A percentile compares a stretch with the other conserved stretches of the same genome.
Conservation (phyloP, 2,888 invertebrate species). For the Chrysina gloriosa region DNA sequence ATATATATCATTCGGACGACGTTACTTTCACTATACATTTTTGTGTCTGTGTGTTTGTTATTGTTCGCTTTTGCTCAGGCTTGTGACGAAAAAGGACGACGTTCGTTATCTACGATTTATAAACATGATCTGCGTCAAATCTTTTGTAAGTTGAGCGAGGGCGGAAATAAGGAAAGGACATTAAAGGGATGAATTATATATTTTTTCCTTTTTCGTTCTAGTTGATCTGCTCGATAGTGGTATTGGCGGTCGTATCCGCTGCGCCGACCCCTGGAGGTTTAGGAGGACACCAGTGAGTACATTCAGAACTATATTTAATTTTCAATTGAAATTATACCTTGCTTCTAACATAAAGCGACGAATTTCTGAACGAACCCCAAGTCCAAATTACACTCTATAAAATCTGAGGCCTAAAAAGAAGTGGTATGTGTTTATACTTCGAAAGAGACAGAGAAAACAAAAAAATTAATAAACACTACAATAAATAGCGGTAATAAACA, state of each 20-base stretch:
- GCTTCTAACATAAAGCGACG: too few relatives aligned
- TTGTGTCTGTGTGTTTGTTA: slow-evolving; percentile 31
- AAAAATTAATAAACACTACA: too few relatives aligned
- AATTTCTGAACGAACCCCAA: too few relatives aligned
- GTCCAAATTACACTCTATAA: too few relatives aligned
- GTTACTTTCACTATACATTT: slow-evolving; percentile 6
- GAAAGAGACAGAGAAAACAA: too few relatives aligned
- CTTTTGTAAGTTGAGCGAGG: slow-evolving; percentile 17
- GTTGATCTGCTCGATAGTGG: slow-evolving; percentile 33
- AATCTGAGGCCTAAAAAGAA: too few relatives aligned
- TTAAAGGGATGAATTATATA: slow-evolving; percentile 1
- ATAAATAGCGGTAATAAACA: too few relatives aligned
- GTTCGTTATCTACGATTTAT: neutral
- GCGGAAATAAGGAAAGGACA: neutral
- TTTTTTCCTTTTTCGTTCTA: slow-evolving; percentile 22
- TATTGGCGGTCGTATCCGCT: slow-evolving; percentile 31
- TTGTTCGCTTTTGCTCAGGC: slow-evolving; percentile 1
- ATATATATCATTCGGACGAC: slow-evolving; percentile 6
- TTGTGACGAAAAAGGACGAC: too few relatives aligned
- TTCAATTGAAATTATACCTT: too few relatives aligned
- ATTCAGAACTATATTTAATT: neutral
- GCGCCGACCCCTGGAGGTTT: slow-evolving; percentile 31
- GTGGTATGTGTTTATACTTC: too few relatives aligned
- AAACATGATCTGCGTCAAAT: slow-evolving; percentile 32
- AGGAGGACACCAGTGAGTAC: slow-evolving; percentile 39